Evolutionary conservation across 2,113 vertebrate species (phyloP).

Genomic region (Pygoscelis antarcticus): DNA sequence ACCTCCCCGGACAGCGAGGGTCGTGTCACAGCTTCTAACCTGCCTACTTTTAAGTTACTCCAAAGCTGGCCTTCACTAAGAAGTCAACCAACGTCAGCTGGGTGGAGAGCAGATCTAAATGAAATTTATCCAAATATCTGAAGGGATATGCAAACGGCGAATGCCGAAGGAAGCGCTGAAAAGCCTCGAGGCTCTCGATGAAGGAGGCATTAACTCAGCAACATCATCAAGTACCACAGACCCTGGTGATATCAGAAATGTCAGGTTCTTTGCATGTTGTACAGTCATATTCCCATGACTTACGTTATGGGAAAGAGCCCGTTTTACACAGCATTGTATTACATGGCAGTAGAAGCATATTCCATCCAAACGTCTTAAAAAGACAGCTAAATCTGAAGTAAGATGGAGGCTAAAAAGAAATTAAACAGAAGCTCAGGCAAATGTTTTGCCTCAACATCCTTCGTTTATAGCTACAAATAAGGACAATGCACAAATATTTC

Average conservation of each 20-base stretch:
- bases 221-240: neutral
- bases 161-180: neutral
- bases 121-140: neutral
- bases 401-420: neutral
- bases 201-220: neutral
- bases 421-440: neutral
- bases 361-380: neutral
- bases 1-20: rapidly evolving
- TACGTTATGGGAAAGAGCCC: neutral
- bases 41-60: neutral
- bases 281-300: neutral
- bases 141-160: neutral
- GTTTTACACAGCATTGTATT: rapidly evolving
- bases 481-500: neutral
- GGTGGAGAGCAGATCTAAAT: neutral
- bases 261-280: neutral
- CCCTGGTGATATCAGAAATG: neutral
- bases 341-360: neutral
- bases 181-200: neutral
- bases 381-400: rapidly evolving
- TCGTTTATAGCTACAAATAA: neutral
- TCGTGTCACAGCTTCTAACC: rapidly evolving
- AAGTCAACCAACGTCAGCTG: neutral
- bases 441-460: neutral
- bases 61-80: neutral